These are phyloP conservation scores for Crematogaster levior DNA, from an alignment of 2,888 invertebrate genomes.

Conservation along the genomic window DNA sequence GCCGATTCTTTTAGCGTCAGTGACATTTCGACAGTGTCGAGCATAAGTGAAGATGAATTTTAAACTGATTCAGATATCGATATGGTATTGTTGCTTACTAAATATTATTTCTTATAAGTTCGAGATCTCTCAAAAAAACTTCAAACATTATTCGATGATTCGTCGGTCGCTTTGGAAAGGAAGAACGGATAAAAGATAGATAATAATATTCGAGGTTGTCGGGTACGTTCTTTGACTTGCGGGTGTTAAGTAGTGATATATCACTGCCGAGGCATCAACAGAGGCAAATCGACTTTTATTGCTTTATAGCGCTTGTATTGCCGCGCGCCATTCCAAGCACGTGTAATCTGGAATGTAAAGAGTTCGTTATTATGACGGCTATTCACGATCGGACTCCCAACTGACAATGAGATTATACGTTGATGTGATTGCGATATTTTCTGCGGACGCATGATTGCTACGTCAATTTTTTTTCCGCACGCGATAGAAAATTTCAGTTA, in stretches of 20 bases:
- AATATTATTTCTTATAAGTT: background rate
- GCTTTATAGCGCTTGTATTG: slow-evolving; percentile 75
- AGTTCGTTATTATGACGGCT: slow-evolving; percentile 69
- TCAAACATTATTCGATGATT: slow-evolving; percentile 37
- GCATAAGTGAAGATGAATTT: background rate
- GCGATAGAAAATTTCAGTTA: slow-evolving; percentile 14
- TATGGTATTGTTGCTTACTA: background rate
- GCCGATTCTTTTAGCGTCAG: background rate
- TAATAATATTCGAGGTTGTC: slow-evolving; percentile 31
- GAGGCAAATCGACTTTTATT: slow-evolving; percentile 79
- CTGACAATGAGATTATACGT: slow-evolving; percentile 52
- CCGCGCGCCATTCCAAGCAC: slow-evolving; percentile 47
- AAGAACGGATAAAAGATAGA: slow-evolving; percentile 48
- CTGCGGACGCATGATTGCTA: background rate
- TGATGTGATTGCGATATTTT: slow-evolving; percentile 37
- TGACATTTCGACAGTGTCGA: background rate
- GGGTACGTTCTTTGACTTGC: slow-evolving; percentile 55
- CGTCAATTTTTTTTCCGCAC: background rate
- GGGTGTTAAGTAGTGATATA: slow-evolving; percentile 77
- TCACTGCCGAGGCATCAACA: slow-evolving; percentile 69
- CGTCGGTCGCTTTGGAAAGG: slow-evolving; percentile 11
- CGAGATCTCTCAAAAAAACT: background rate
- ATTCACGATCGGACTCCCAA: slow-evolving; percentile 58
- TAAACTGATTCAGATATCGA: background rate
- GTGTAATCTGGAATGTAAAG: slow-evolving; percentile 72